Evolutionary conservation across 2,888 invertebrate genomes (phyloP), one percentile per base, ranked within the genome.

Genomic region (Conus canariensis): DNA sequence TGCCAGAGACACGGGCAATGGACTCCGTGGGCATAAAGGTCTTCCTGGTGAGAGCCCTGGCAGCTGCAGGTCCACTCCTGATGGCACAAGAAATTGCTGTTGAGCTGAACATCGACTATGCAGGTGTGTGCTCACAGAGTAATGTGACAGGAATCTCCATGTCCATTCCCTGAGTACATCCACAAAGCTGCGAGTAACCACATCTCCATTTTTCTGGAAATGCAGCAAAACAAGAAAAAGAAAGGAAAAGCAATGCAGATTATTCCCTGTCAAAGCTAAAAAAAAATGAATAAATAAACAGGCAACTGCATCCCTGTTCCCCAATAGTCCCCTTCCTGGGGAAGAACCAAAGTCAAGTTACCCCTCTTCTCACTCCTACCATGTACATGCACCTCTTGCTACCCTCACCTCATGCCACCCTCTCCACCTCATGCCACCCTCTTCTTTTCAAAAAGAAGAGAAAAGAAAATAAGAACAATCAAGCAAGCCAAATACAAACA

Each of bases 1-100:
- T 45, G 22, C 67, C 83, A 22, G 64, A 64, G 16, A 89, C 89
- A 22, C 58, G 25, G 19, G 59, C 22, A 10, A 45, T 22, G 67
- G 89, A 89, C 8, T 19, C 25, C 8, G 30, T 60, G 64, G 19
- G 25, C 22, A 59, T 58, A 12, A 56, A 45, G 45, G 30, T n/a
- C 45, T 9, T 22, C 45, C 59, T 89, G 59, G n/a, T 89, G n/a
- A 30, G 30, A 89, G 83, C 89, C 10, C 70, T 89, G 82, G 60
- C 25, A 10, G 12, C 8, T n/a, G 64, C 89, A 9, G 89, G 85
- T 14, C 67, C 67, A 22, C 0, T 9, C 2, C 88, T 88, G 14
- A 74, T 88, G 56, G 88, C 74, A 58, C 12, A 74, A 77, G 74
- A 88, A 70, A 60, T 88, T 5, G 88, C 88, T 12, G 22, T 14